Conservation (phyloP, 2,888 invertebrate genomes). For the Xylocampa areola region DNA sequence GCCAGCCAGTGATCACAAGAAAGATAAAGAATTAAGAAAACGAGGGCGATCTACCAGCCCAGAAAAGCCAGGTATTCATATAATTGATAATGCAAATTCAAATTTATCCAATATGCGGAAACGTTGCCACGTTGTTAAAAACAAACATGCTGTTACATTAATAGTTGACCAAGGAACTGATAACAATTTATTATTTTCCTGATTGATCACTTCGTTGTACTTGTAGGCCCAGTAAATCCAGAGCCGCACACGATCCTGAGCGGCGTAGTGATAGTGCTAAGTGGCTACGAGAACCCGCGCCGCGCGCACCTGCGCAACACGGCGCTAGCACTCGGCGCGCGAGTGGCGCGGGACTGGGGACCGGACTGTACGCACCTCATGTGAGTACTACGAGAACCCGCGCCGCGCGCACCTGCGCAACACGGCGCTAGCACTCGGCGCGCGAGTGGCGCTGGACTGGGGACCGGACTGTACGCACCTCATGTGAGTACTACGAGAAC, state of each 20-base stretch:
- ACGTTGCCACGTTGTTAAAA: too few species aligned
- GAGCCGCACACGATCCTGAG: slow-evolving; percentile 77
- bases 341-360: slow-evolving; percentile 94
- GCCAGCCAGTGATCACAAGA: slow-evolving; percentile 6
- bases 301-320: slow-evolving; percentile 91
- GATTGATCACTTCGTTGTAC: too few species aligned
- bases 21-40: slow-evolving; percentile 13
- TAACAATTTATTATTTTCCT: too few species aligned
- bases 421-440: slow-evolving; percentile 94
- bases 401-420: slow-evolving; percentile 91
- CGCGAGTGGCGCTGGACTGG: slow-evolving; percentile 94
- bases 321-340: slow-evolving; percentile 94
- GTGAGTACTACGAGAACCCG: slow-evolving; percentile 94
- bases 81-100: too few species aligned
- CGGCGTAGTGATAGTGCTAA: slow-evolving; percentile 94
- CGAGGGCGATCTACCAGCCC: slow-evolving; percentile 29
- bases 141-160: too few species aligned
- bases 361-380: slow-evolving; percentile 94
- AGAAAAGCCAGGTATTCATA: background rate
- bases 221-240: slow-evolving; percentile 7
- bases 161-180: too few species aligned
- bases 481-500: slow-evolving; percentile 94
- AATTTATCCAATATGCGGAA: too few species aligned
- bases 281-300: slow-evolving; percentile 96
- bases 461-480: slow-evolving; percentile 94